Base-by-base conservation (phyloP, 1,140 invertebrate genomes). In the Ephestia elutella region DNA sequence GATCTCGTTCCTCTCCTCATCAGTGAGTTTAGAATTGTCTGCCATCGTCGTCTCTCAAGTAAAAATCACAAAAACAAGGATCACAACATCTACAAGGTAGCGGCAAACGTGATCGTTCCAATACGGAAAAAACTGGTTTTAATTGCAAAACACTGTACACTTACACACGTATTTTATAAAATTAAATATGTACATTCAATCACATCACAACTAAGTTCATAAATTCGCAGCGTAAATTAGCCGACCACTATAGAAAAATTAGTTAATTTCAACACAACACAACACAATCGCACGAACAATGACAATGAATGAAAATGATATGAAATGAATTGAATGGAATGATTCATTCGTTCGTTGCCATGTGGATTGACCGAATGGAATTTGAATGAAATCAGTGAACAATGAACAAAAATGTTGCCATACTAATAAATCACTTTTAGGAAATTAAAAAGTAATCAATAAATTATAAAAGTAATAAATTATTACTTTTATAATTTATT, bases 21-120 rank as follows among this genome's bases (percentile, higher is more conserved):
- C 85, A 49, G 89, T 90, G 71, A 90, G 80, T 81, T 85, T 87
- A 59, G 82, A 75, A 82, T 87, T 83, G 72, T 89, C 87, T 79
- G 89, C 82, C 86, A 88, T 88, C 66, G 73, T 83, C 66, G 73
- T 82, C 73, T 72, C 71, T 67, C 66, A 78, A 58, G 67, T 77
- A 72, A 71, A n/a, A 78, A 25, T 75, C 80, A 88, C 78, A 81
- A 83, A 77, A 82, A 80, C 68, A 76, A 78, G 59, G 66, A 76
- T 77, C 79, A 86, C 77, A 80, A 78, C 76, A 68, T 82, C 68
- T 56, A 82, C 74, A 71, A 71, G 48, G 20, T 17, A 44, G 13
- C 38, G 38, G 38, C 15, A 49, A 50, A n/a, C 21, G 38, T 30
- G 2, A 44, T 48, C 48, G 35, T 56, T 56, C 17, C 25, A 48